Evolutionary conservation across 1,140 invertebrate species (phyloP).

Genomic region (Leguminivora glycinivorella): DNA sequence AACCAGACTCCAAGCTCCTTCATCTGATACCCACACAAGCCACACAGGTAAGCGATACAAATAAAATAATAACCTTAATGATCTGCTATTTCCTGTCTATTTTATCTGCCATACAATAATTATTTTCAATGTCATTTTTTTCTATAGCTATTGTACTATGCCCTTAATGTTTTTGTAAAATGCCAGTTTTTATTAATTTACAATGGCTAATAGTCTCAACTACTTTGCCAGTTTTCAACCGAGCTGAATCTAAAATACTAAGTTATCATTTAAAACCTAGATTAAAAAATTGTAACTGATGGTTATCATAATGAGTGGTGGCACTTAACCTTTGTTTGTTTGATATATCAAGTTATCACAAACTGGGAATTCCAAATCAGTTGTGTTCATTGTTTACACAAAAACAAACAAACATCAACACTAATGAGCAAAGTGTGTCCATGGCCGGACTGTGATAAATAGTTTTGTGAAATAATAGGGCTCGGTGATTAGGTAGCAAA

Average conservation of each 20-base stretch:
- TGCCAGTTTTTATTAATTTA: neutral
- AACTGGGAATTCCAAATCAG: conserved; percentile 16
- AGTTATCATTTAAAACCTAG: neutral
- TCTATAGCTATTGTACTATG: neutral
- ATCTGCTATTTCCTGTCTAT: neutral
- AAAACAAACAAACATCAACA: conserved; percentile 3
- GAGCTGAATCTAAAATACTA: neutral
- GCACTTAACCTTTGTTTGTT: conserved; percentile 3
- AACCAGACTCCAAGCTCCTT: conserved; percentile 54
- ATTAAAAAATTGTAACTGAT: neutral
- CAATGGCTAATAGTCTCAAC: neutral
- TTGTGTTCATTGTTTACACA: neutral
- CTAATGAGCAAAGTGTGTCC: neutral
- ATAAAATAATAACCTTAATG: neutral
- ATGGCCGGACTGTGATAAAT: neutral
- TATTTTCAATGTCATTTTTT: conserved; percentile 3
- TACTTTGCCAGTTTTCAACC: neutral
- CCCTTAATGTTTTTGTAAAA: neutral
- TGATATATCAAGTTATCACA: conserved; percentile 8
- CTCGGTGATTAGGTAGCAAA: neutral
- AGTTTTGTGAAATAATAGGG: neutral
- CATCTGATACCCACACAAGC: conserved; percentile 66
- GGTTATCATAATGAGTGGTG: neutral
- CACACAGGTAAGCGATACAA: conserved; percentile 54
- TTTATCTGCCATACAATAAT: neutral